Evolutionary conservation across 1,140 invertebrate genomes (phyloP), one percentile per base, ranked within the genome.

Genomic region (Drosophila tani): DNA sequence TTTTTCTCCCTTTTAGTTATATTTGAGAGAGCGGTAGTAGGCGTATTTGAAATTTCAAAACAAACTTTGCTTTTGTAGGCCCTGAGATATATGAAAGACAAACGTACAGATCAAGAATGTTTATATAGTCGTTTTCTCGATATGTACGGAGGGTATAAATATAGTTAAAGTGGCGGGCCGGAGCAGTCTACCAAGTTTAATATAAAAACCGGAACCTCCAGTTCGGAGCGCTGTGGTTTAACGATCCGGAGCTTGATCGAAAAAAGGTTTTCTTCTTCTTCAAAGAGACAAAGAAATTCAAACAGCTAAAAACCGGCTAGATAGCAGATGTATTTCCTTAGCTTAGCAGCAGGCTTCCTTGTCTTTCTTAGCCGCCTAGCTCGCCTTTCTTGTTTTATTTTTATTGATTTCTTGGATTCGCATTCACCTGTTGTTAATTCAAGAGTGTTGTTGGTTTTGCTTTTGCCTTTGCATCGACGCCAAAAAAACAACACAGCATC

Each of bases 351-450:
- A 14, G 17, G 3, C 55, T 46, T 27, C 41, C 41, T 45, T 21
- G 45, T 35, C 24, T 46, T n/a, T 9, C 32, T n/a, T 40, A 49
- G 35, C 49, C 49, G 38, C 21, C 59, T 49, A 56, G 51, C 71
- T 27, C 9, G 40, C 17, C 35, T 68, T 77, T 77, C 73, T 59
- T 53, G 63, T 77, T 77, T 76, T 59, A 76, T 60, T 77, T 67
- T 77, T 75, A 75, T 75, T 87, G 70, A 84, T 87, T 83, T 80
- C 80, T 83, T 88, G 65, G 68, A 88, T 82, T 87, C 83, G 83
- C 77, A 88, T 87, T 87, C 83, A 87, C 84, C 84, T 87, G 84
- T 83, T 87, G 84, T 78, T 88, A 81, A 83, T 81, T 88, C 75
- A 40, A 87, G 73, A 71, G 63, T 75, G 68, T 57, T 66, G 67